phyloP scores from a whole-genome alignment of 2,888 invertebrate genomes.

The Chrysolina oricalcia region DNA sequence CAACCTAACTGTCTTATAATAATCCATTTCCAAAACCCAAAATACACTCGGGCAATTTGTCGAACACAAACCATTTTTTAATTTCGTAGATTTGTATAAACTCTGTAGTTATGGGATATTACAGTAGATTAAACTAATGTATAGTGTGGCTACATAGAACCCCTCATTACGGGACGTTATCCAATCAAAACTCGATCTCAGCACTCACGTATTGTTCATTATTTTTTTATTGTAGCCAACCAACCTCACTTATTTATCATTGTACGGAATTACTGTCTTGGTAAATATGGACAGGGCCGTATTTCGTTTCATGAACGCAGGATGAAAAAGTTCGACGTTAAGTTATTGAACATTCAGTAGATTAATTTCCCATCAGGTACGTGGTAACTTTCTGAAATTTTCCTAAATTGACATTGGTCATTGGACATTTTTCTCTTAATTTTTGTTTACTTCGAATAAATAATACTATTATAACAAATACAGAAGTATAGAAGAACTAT shows the following conservation, averaged over 20 bases:
- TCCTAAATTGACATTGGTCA: too few species aligned
- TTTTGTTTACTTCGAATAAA: too few species aligned
- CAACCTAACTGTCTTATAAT: slow-evolving; percentile 48
- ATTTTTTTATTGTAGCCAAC: slow-evolving; percentile 44
- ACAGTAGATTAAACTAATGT: slow-evolving; percentile 64
- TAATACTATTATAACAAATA: too few species aligned
- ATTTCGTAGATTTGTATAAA: slow-evolving; percentile 61
- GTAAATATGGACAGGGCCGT: slow-evolving; percentile 42
- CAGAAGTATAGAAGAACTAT: too few species aligned
- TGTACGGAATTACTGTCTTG: slow-evolving; percentile 42
- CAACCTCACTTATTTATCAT: slow-evolving; percentile 45
- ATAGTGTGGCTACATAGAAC: slow-evolving; percentile 65
- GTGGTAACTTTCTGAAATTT: too few species aligned
- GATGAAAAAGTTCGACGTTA: too few species aligned
- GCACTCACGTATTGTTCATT: slow-evolving; percentile 60
- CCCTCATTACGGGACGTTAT: slow-evolving; percentile 60
- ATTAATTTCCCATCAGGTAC: too few species aligned
- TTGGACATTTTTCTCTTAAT: too few species aligned
- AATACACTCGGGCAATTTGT: slow-evolving; percentile 60
- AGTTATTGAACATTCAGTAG: too few species aligned
- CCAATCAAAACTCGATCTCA: slow-evolving; percentile 64
- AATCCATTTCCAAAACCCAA: slow-evolving; percentile 54
- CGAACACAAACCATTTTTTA: slow-evolving; percentile 61
- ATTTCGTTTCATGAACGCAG: neutral
- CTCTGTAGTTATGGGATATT: slow-evolving; percentile 60